A percentile compares a stretch with the other conserved stretches of the same genome.
Conservation (phyloP, 1,140 invertebrate genomes). For the Drosophila mojavensis region DNA sequence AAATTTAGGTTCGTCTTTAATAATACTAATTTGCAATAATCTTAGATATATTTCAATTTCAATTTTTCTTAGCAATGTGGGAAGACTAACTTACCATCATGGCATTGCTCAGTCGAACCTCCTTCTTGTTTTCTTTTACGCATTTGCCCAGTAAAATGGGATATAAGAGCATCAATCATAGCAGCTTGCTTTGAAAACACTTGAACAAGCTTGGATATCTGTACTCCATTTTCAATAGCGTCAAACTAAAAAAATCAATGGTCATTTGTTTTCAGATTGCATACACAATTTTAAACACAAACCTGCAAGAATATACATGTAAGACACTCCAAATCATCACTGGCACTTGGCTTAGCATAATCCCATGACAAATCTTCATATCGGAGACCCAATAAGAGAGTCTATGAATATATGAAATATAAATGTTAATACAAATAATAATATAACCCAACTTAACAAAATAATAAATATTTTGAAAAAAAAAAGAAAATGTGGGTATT, state of each 20-base stretch:
- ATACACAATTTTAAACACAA: background rate
- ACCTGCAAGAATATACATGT: conserved; percentile 94
- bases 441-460: background rate
- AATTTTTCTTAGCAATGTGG: no score
- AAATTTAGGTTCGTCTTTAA: no score
- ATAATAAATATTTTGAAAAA: no score
- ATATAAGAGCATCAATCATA: conserved; percentile 96
- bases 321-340: conserved; percentile 93
- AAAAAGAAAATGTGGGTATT: background rate
- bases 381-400: conserved; percentile 91
- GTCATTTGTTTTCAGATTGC: background rate
- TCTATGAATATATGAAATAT: conserved; percentile 85
- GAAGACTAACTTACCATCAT: conserved; percentile 70
- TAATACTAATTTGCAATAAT: no score
- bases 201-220: conserved; percentile 92
- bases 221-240: conserved; percentile 92
- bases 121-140: conserved; percentile 73
- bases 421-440: no score
- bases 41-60: no score
- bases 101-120: conserved; percentile 85
- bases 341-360: conserved; percentile 92
- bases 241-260: conserved; percentile 87
- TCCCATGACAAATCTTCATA: conserved; percentile 96
- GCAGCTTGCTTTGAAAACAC: conserved; percentile 95
- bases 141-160: conserved; percentile 89